Base-by-base conservation (phyloP, 2,888 invertebrate species). In the Anthrax anthrax region DNA sequence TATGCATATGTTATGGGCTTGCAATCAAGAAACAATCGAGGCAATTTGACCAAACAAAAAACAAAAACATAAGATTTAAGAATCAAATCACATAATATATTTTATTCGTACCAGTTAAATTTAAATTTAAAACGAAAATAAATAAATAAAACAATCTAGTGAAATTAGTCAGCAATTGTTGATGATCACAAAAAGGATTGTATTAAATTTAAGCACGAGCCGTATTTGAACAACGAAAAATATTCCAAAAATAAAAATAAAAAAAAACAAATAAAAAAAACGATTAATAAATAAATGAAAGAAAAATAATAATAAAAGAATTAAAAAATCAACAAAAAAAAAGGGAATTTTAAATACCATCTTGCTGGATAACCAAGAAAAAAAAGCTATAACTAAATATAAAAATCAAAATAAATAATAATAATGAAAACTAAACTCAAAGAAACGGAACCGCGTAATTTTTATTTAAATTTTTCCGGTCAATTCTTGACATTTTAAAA, bases 391-490 rank as follows among this genome's bases (percentile, higher is more conserved):
- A 8, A 23, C 8, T 23, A 8, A 4, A 23, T 23, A 23, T 23
- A 23, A 4, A 6, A 4, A 8, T 23, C 4, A 6, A 8, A 6
- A 23, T 23, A 23, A 6, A 23, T 6, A 23, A 23, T 8, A 23
- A 23, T 23, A 4, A 23, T 23, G 23, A 8, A 23, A 23, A 23
- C 23, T 6, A 23, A 12, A 32, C 12, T 32, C 29, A 38, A 46
- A 18, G 18, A 19, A 37, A 19, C 19, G 19, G 37, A 39, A 38
- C 38, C 14, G 39, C 16, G 39, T 38, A 40, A 41, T 45, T 38
- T n/a, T n/a, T 50, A 50, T 50, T 50, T 50, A 50, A 50, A 50
- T 50, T 50, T 38, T 47, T 45, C 46, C 48, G 48, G 46, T 42
- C 39, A 19, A 32, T 48, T 43, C 46, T 48, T 50, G 50, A 48